Evolutionary conservation across 2,888 invertebrate genomes (phyloP).

Genomic region (Microctonus hyperodae): DNA sequence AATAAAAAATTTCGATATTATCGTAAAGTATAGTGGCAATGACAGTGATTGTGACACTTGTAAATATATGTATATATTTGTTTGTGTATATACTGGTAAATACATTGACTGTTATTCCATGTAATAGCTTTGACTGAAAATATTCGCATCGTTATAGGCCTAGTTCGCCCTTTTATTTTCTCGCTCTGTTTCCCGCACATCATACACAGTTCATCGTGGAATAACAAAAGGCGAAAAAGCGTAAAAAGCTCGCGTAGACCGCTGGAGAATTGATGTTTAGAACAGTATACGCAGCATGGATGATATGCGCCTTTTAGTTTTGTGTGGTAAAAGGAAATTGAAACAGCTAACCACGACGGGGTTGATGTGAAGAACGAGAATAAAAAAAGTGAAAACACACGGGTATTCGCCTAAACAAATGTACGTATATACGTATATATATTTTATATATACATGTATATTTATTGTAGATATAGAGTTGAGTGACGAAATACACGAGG

Average conservation of each 20-base stretch:
- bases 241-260: conserved; percentile 34
- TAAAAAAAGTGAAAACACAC: background rate
- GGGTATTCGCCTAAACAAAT: background rate
- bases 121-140: background rate
- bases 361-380: conserved; percentile 42
- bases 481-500: conserved; percentile 38
- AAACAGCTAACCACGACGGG: conserved; percentile 59
- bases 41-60: conserved; percentile 7
- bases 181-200: background rate
- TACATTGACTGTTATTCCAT: background rate
- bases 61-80: background rate
- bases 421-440: background rate
- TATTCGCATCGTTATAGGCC: background rate
- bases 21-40: background rate
- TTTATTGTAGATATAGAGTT: background rate
- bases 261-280: conserved; percentile 33
- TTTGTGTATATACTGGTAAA: background rate
- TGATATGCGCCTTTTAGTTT: conserved; percentile 52
- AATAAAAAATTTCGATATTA: background rate
- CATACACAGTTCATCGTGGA: conserved; percentile 21
- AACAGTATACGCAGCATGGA: conserved; percentile 24
- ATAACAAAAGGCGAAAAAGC: conserved; percentile 30
- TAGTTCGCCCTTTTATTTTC: background rate
- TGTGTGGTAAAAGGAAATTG: conserved; percentile 57
- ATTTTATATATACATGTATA: no score